Evolutionary conservation across 2,113 vertebrate species (phyloP).

Genomic region (Tricholaema leucomelas): DNA sequence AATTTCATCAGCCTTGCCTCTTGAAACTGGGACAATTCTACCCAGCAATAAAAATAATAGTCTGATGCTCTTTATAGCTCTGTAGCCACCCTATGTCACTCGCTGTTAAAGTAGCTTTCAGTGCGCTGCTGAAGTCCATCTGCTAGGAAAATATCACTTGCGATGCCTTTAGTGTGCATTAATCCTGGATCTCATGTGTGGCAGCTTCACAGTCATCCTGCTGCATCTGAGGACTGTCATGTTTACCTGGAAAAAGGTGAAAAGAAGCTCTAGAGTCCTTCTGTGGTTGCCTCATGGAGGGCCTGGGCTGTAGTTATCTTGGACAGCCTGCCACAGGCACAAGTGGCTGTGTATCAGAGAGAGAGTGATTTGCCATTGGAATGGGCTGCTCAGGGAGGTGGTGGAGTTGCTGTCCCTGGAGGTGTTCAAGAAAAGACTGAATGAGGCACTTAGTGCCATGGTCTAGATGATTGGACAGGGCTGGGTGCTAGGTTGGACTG

Average conservation of each 20-base stretch:
- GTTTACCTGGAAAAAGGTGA: background rate
- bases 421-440: too few species aligned
- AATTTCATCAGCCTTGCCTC: constrained; percentile 10
- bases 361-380: too few species aligned
- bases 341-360: fast-evolving
- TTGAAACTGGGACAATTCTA: constrained; percentile 7
- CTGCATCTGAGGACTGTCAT: background rate
- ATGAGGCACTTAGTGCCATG: too few species aligned
- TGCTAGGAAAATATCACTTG: background rate
- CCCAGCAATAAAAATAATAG: constrained; percentile 3
- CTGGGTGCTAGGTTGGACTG: too few species aligned
- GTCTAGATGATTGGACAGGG: too few species aligned
- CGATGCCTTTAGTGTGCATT: background rate
- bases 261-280: background rate
- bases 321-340: background rate
- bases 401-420: too few species aligned
- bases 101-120: background rate
- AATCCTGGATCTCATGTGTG: background rate
- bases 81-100: background rate
- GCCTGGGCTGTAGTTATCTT: background rate
- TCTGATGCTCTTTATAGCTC: background rate
- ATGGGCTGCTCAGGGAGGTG: too few species aligned
- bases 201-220: background rate
- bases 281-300: fast-evolving
- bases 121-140: background rate